phyloP scores from a whole-genome alignment of 2,797 vertebrate genomes.

The Galagoides demidoff region DNA sequence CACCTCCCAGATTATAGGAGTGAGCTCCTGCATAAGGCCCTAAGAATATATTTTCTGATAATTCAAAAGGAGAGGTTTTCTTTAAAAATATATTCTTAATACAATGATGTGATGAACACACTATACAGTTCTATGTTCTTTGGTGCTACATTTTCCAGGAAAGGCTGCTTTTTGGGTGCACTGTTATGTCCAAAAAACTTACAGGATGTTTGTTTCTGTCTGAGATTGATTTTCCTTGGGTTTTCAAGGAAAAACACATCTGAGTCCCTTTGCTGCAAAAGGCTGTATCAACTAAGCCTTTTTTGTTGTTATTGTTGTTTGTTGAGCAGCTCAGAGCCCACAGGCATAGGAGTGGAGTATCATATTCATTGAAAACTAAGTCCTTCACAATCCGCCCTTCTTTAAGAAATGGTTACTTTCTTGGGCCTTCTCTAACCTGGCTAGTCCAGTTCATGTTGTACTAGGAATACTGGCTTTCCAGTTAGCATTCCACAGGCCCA shows the following conservation, averaged over 20 bases:
- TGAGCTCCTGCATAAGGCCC: background rate
- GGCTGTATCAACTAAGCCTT: background rate
- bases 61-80: background rate
- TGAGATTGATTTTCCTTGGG: constrained; percentile 50
- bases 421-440: background rate
- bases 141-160: background rate
- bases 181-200: background rate
- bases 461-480: constrained; percentile 27
- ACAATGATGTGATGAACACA: background rate
- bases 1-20: too few relatives aligned
- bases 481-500: constrained; percentile 6
- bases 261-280: constrained; percentile 33
- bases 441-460: background rate
- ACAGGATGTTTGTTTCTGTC: background rate
- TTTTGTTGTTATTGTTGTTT: background rate
- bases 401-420: constrained; percentile 21
- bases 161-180: background rate
- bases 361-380: constrained; percentile 19
- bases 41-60: background rate
- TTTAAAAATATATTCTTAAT: background rate
- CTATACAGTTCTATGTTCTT: background rate
- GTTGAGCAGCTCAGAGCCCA: background rate
- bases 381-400: background rate
- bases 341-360: background rate
- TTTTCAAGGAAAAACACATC: constrained; percentile 53